phyloP scores from a whole-genome alignment of 92 coral and sea anemone genomes.

The Nematostella vectensis region DNA sequence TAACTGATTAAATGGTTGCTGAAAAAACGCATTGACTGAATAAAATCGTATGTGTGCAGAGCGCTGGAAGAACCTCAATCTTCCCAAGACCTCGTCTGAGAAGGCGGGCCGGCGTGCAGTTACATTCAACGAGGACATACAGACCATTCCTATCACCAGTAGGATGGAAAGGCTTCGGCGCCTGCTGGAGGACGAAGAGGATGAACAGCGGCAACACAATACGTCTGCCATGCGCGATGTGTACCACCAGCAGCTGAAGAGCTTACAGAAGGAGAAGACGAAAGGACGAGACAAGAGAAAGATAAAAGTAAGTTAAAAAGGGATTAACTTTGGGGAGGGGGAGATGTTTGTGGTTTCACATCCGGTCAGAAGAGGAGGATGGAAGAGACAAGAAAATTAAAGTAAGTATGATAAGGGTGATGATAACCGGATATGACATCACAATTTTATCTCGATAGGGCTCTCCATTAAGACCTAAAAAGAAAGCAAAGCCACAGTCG shows the following conservation, averaged over 20 bases:
- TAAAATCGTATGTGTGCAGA: too few species aligned
- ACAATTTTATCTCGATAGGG: conserved; percentile 24
- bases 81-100: background rate
- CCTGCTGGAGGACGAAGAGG: conserved; percentile 65
- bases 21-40: too few species aligned
- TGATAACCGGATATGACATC: too few species aligned
- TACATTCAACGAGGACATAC: conserved; percentile 78
- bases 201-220: conserved; percentile 61
- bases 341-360: background rate
- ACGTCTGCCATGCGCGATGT: conserved; percentile 53
- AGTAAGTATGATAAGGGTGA: too few species aligned
- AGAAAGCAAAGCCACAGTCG: conserved; percentile 51
- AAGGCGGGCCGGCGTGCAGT: conserved; percentile 55
- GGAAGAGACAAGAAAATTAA: too few species aligned
- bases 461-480: conserved; percentile 54
- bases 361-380: too few species aligned
- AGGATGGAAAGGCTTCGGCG: conserved; percentile 79
- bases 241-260: conserved; percentile 55
- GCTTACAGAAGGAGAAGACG: conserved; percentile 41
- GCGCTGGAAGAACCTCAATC: conserved; percentile 21
- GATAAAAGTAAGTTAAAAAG: conserved; percentile 23
- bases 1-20: too few species aligned
- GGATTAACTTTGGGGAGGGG: background rate
- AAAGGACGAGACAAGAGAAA: conserved; percentile 29
- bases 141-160: conserved; percentile 79